Conservation (phyloP, 1,140 invertebrate species). For the Gyrodactylus bullatarudis region DNA sequence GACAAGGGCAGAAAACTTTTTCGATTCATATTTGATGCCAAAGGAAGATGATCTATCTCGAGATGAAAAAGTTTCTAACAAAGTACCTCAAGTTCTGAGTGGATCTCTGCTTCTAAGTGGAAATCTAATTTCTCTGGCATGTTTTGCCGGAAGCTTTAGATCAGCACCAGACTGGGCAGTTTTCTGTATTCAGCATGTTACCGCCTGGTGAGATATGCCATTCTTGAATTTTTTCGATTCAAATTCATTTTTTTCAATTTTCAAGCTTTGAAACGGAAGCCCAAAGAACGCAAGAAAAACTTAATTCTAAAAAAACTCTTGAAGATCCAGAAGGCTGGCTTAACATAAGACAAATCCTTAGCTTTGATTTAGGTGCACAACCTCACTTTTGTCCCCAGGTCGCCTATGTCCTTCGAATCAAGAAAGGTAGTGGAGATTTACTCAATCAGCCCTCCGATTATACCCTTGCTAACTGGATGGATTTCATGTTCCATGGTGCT, state of each 20-base stretch:
- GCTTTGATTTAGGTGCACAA: not conserved
- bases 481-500: not conserved
- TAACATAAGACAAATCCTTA: constrained; percentile 1
- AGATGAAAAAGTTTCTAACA: not conserved
- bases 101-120: not conserved
- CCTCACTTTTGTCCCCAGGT: not conserved
- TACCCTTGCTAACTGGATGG: not conserved
- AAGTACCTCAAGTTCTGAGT: not conserved
- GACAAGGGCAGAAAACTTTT: not conserved
- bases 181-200: not conserved
- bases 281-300: not conserved
- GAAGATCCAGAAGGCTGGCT: not conserved
- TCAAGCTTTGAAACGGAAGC: constrained; percentile 4
- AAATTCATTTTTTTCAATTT: not conserved
- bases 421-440: not conserved
- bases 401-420: not conserved
- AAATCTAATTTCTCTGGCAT: not conserved
- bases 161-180: constrained; percentile 4
- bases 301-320: not conserved
- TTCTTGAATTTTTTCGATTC: not conserved
- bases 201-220: not conserved
- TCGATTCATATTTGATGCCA: not conserved
- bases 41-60: not conserved
- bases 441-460: not conserved
- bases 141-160: constrained; percentile 3